Percentiles rank a stretch among this genome's conserved stretches.
phyloP scores from a whole-genome alignment of 2,113 vertebrate species.

The Chaetodon auriga region DNA sequence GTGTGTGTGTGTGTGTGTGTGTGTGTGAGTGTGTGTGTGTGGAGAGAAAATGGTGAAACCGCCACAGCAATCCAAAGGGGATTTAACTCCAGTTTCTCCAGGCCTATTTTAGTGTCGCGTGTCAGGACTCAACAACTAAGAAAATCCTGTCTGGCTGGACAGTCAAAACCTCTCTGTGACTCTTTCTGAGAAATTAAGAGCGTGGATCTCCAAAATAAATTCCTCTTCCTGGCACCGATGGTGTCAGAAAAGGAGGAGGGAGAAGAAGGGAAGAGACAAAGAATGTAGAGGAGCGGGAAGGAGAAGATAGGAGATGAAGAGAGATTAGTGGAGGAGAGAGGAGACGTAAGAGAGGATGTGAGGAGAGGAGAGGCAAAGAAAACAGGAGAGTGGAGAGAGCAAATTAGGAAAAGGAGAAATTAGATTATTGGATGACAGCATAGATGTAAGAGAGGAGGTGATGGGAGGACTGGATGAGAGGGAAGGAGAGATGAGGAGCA shows the following conservation, averaged over 20 bases:
- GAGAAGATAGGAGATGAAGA: slow-evolving; percentile 33
- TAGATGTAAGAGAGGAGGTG: background rate
- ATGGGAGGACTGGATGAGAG: background rate
- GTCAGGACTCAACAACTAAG: slow-evolving; percentile 59
- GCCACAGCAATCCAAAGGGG: slow-evolving; percentile 39
- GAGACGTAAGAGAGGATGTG: slow-evolving; percentile 11
- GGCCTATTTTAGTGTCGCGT: slow-evolving; percentile 60
- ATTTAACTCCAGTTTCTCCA: slow-evolving; percentile 62
- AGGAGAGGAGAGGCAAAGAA: background rate
- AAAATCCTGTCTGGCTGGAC: slow-evolving; percentile 63
- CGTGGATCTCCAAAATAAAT: slow-evolving; percentile 51
- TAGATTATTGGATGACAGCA: slow-evolving; percentile 13
- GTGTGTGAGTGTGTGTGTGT: slow-evolving; percentile 3
- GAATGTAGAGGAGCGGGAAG: background rate
- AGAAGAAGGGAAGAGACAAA: slow-evolving; percentile 28
- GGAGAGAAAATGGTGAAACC: slow-evolving; percentile 19
- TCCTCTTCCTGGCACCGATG: slow-evolving; percentile 52
- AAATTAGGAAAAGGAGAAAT: background rate
- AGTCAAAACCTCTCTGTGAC: slow-evolving; percentile 41
- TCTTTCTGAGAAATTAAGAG: slow-evolving; percentile 53
- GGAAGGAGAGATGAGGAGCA: background rate
- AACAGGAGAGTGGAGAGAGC: background rate
- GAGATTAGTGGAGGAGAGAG: slow-evolving; percentile 53
- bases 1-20: slow-evolving; percentile 34
- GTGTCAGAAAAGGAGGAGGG: slow-evolving; percentile 16